Evolutionary conservation across 2,113 vertebrate species (phyloP).

Genomic region (Leptocoma aspasia): DNA sequence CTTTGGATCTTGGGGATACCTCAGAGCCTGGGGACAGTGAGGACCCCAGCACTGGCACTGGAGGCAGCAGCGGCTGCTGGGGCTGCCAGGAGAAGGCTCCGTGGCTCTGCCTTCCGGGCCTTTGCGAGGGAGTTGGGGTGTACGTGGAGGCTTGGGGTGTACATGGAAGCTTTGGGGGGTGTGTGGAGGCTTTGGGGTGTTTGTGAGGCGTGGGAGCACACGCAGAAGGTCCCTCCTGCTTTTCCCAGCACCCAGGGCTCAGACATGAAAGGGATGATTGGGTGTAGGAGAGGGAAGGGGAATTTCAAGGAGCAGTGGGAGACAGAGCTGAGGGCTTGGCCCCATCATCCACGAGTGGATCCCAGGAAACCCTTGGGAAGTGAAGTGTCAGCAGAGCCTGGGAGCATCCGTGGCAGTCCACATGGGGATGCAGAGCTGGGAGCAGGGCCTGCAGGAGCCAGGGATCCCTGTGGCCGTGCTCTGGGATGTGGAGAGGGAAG

Average conservation of each 20-base stretch:
- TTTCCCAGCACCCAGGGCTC: not conserved
- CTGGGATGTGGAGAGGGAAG: not conserved
- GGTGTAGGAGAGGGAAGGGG: not conserved
- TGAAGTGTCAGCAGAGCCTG: not conserved
- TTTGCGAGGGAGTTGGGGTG: not conserved
- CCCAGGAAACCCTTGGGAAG: not conserved
- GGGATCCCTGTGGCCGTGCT: fast-evolving
- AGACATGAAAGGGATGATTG: not conserved
- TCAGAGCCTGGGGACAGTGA: not conserved
- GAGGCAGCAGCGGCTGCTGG: not conserved
- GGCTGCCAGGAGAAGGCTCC: not conserved
- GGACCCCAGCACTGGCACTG: not conserved
- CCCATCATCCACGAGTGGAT: fast-evolving
- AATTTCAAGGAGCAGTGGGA: not conserved
- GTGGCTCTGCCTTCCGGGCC: not conserved
- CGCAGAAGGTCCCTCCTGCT: not conserved
- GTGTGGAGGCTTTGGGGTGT: not conserved
- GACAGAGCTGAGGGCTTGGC: not conserved
- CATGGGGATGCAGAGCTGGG: fast-evolving
- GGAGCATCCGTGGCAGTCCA: fast-evolving
- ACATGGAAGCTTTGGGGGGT: fast-evolving
- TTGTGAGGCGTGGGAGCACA: not conserved
- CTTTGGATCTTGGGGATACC: not conserved
- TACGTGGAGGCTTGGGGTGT: no score
- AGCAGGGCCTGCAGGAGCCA: not conserved